A percentile compares a stretch with the other conserved stretches of the same genome.
phyloP scores from a whole-genome alignment of 2,113 vertebrate genomes.

The Seriola rivoliana region DNA sequence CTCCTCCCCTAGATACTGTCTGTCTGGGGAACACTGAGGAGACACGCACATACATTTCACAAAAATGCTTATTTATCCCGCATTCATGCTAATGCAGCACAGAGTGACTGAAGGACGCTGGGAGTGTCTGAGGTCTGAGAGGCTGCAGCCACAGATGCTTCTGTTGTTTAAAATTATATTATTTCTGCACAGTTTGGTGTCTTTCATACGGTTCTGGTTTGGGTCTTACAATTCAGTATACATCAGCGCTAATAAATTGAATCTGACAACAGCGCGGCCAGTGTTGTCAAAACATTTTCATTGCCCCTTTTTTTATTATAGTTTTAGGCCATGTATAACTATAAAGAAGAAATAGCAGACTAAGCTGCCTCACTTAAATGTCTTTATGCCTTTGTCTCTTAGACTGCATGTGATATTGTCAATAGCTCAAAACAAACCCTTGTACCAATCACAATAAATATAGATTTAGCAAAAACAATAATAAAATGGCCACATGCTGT shows the following conservation, averaged over 20 bases:
- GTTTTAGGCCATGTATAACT: background rate
- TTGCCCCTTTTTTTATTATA: background rate
- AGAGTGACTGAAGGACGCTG: conserved; percentile 9
- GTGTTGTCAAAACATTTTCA: background rate
- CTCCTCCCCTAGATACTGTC: conserved; percentile 68
- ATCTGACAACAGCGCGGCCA: background rate
- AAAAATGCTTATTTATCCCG: background rate
- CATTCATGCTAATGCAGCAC: conserved; percentile 32
- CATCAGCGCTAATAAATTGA: background rate
- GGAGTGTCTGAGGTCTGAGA: background rate
- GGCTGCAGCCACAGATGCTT: background rate
- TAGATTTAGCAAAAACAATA: conserved; percentile 33
- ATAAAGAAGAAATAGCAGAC: background rate
- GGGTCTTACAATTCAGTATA: background rate
- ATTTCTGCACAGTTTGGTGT: background rate
- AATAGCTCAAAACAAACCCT: conserved; percentile 28
- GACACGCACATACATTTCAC: conserved; percentile 41
- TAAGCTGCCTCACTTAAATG: background rate
- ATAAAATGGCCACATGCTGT: conserved; percentile 25
- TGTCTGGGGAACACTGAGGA: conserved; percentile 69
- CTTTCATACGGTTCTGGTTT: background rate
- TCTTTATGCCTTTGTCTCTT: background rate
- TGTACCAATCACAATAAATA: conserved; percentile 43
- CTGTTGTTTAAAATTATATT: background rate
- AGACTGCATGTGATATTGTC: conserved; percentile 4